Evolutionary conservation across 2,888 invertebrate genomes (phyloP).

Genomic region (Eupithecia inturbata): DNA sequence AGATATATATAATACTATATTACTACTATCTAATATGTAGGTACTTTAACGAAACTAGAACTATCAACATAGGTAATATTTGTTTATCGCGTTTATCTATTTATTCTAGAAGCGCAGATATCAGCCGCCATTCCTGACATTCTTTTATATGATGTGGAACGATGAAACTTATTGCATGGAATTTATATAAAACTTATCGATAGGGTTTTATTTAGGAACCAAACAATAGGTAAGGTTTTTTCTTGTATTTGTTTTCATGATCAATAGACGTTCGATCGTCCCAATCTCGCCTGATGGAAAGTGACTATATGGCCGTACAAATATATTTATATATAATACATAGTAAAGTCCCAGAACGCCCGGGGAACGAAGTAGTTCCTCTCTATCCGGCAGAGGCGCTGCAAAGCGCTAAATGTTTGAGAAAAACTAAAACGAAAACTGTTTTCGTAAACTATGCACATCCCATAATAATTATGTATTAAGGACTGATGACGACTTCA

Average conservation of each 20-base stretch:
- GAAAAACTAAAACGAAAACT: background rate
- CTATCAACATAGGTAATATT: background rate
- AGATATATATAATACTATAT: too few relatives aligned
- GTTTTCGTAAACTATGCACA: background rate
- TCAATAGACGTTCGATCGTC: background rate
- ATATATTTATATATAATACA: too few relatives aligned
- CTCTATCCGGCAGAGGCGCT: background rate
- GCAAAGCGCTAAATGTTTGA: background rate
- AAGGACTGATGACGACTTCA: background rate
- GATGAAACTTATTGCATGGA: too few relatives aligned
- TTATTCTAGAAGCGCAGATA: slow-evolving; percentile 12
- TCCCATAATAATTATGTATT: background rate
- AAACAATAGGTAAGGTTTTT: background rate
- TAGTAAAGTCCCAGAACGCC: too few relatives aligned
- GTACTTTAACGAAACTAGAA: background rate
- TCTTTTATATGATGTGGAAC: background rate
- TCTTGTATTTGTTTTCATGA: too few relatives aligned
- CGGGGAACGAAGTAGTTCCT: too few relatives aligned
- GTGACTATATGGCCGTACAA: too few relatives aligned
- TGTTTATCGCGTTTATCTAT: slow-evolving; percentile 19
- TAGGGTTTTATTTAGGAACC: too few relatives aligned
- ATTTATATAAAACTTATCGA: background rate
- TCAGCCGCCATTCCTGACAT: background rate
- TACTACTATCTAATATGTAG: too few relatives aligned
- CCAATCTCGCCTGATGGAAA: background rate